These are phyloP conservation scores for Bembecia ichneumoniformis DNA, from an alignment of 2,888 invertebrate species.

Conservation along the genomic window DNA sequence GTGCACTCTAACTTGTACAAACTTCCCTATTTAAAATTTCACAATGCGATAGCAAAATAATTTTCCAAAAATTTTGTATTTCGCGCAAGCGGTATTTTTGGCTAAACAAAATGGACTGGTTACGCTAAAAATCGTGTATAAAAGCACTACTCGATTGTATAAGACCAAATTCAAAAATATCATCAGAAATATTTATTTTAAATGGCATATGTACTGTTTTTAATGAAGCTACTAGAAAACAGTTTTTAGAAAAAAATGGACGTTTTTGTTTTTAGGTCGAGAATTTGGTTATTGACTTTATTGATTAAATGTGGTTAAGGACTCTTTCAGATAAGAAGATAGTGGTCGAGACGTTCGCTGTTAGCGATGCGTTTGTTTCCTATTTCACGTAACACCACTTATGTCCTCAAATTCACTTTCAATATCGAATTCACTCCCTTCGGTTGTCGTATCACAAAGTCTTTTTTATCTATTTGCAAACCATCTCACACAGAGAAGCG, in stretches of 20 bases:
- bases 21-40: conserved; percentile 39
- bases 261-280: conserved; percentile 70
- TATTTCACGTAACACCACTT: conserved; percentile 8
- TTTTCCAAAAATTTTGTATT: conserved; percentile 44
- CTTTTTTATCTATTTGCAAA: conserved; percentile 55
- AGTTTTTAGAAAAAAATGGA: conserved; percentile 69
- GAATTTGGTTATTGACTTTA: conserved; percentile 56
- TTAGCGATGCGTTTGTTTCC: neutral
- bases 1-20: conserved; percentile 41
- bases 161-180: conserved; percentile 63
- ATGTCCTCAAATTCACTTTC: conserved; percentile 32
- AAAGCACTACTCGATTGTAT: conserved; percentile 68
- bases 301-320: conserved; percentile 54
- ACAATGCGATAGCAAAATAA: conserved; percentile 66
- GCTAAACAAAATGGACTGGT: conserved; percentile 72
- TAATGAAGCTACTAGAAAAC: conserved; percentile 65
- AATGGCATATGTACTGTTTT: conserved; percentile 53
- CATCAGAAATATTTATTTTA: conserved; percentile 62
- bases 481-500: conserved; percentile 55
- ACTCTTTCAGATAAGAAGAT: conserved; percentile 30
- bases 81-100: conserved; percentile 60
- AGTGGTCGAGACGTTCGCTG: conserved; percentile 7
- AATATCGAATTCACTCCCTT: conserved; percentile 43
- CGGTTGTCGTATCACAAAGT: conserved; percentile 61
- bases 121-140: conserved; percentile 65